A percentile compares a stretch with the other conserved stretches of the same genome.
Conservation (phyloP, 1,140 invertebrate species). For the Euwallacea similis region DNA sequence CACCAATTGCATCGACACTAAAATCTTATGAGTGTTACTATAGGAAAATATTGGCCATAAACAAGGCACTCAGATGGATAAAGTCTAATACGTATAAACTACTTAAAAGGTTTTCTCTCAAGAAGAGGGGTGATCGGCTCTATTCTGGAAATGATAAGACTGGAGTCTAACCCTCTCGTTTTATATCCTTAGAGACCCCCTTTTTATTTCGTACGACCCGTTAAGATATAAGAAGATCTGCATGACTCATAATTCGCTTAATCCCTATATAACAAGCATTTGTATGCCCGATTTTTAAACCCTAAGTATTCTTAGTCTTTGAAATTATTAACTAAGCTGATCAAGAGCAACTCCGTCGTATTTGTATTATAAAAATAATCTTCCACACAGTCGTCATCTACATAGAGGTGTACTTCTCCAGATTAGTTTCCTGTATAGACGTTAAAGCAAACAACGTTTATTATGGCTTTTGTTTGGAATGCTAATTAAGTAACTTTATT, state of each 20-base stretch:
- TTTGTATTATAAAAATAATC: constrained; percentile 44
- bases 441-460: constrained; percentile 39
- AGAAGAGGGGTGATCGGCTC: constrained; percentile 1
- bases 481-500: constrained; percentile 40
- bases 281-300: constrained; percentile 46
- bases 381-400: constrained; percentile 32
- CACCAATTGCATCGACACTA: no score
- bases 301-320: constrained; percentile 45
- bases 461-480: constrained; percentile 37
- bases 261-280: constrained; percentile 52
- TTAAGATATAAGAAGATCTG: constrained; percentile 49
- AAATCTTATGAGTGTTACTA: no score
- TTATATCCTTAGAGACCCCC: constrained; percentile 34
- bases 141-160: constrained; percentile 13
- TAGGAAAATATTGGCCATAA: no score
- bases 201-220: constrained; percentile 30
- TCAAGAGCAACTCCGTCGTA: constrained; percentile 40
- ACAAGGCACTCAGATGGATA: neutral
- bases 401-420: constrained; percentile 36
- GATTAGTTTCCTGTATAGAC: constrained; percentile 41
- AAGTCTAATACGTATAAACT: neutral
- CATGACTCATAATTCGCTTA: constrained; percentile 52
- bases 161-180: constrained; percentile 33
- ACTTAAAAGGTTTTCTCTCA: neutral
- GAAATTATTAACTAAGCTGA: constrained; percentile 46